Conservation (phyloP, 2,888 invertebrate genomes). For the Dione juno region DNA sequence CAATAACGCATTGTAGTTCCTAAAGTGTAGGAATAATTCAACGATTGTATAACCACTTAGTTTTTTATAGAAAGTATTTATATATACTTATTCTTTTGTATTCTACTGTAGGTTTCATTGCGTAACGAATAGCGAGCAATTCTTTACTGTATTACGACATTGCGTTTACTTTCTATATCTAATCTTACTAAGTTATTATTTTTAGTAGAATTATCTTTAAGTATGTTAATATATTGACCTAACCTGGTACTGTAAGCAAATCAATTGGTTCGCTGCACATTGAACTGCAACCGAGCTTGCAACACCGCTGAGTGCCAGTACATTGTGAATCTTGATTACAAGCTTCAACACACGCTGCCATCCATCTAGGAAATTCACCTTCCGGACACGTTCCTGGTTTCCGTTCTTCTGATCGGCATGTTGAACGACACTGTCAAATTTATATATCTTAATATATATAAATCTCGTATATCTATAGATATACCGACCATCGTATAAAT, state of each 20-base stretch:
- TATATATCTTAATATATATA: neutral
- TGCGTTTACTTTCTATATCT: constrained; percentile 1
- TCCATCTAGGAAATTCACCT: constrained; percentile 79
- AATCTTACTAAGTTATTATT: neutral
- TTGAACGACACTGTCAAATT: constrained; percentile 80
- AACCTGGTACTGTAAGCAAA: constrained; percentile 83
- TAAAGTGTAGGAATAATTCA: neutral
- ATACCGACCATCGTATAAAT: too few species aligned
- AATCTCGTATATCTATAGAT: too few species aligned
- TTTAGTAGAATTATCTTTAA: neutral
- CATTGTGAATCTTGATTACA: constrained; percentile 87
- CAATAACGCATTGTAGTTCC: neutral
- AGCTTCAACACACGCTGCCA: constrained; percentile 84
- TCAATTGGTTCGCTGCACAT: constrained; percentile 87
- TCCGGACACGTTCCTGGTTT: constrained; percentile 76
- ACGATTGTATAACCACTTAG: constrained; percentile 5
- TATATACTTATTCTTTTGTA: constrained; percentile 9
- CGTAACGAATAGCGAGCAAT: neutral
- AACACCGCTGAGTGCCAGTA: constrained; percentile 87
- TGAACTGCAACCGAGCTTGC: constrained; percentile 86
- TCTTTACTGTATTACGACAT: neutral
- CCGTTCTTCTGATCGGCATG: constrained; percentile 78
- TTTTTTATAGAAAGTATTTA: constrained; percentile 4
- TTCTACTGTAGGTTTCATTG: constrained; percentile 1
- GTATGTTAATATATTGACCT: constrained; percentile 42